Conservation (phyloP, 2,888 invertebrate genomes). For the Podabrus alpinus region DNA sequence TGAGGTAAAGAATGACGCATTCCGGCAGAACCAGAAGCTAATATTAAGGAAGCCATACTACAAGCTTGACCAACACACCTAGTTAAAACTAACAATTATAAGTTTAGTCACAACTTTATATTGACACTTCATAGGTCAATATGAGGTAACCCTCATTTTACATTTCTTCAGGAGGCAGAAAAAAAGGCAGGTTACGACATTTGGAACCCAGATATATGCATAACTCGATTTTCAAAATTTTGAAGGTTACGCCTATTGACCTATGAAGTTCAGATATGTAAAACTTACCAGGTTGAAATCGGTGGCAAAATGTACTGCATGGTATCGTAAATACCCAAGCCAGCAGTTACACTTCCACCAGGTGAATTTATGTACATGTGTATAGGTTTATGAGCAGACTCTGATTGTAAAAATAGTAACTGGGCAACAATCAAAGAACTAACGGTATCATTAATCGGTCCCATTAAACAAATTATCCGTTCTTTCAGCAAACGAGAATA, state of each 20-base stretch:
- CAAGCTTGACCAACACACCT: constrained; percentile 96
- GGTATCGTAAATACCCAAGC: constrained; percentile 97
- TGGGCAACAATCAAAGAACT: constrained; percentile 96
- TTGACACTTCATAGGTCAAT: too few relatives aligned
- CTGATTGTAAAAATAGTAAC: constrained; percentile 90
- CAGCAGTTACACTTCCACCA: constrained; percentile 95
- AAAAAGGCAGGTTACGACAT: too few relatives aligned
- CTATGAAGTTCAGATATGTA: too few relatives aligned
- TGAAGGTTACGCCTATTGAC: too few relatives aligned
- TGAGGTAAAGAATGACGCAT: constrained; percentile 96
- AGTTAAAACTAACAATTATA: not conserved
- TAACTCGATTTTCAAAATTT: too few relatives aligned
- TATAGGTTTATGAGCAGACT: constrained; percentile 95
- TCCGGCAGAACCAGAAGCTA: constrained; percentile 88
- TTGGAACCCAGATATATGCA: too few relatives aligned
- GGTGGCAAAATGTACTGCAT: constrained; percentile 99
- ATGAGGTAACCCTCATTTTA: too few relatives aligned
- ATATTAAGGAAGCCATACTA: constrained; percentile 93
- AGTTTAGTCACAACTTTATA: not conserved
- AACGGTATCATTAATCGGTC: constrained; percentile 88
- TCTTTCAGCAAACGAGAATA: constrained; percentile 96
- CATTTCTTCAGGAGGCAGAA: too few relatives aligned
- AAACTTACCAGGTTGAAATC: constrained; percentile 92
- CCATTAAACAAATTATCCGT: constrained; percentile 97
- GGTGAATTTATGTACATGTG: constrained; percentile 96